Base-by-base conservation (phyloP, 2,888 invertebrate species). In the Chloroclystis v-ata region DNA sequence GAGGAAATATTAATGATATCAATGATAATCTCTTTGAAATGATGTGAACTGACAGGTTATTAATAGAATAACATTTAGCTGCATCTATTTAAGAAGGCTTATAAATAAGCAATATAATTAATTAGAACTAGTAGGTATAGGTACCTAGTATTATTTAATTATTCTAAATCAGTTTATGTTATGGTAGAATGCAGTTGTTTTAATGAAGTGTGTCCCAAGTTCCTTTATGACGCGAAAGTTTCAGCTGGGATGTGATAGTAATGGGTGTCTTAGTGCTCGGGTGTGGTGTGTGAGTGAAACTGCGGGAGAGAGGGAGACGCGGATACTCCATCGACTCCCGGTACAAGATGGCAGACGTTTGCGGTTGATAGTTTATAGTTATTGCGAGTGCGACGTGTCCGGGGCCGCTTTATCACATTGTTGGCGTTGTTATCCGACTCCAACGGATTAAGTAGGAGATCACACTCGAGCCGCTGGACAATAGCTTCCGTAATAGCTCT, bases 291-390 rank as follows among this genome's bases (percentile, higher is more conserved):
- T 43, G 63, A 78, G 74, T 75, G 76, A 74, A 76, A 76, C 51
- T 55, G 61, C 44, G 60, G 67, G 76, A 67, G 70, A 63, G 78
- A 81, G 78, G 66, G 78, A 80, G 82, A 82, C 73, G 78, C 61
- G 68, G 75, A 73, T 78, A 76, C 78, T 81, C 78, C 83, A 84
- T 80, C 83, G 80, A 77, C 71, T 83, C 68, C 72, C 60, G 67
- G 71, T 82, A 79, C 84, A 86, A 86, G 86, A 87, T 84, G 84
- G 86, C 82, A 86, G 85, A 82, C 83, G 76, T 83, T 86, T 82
- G 86, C 76, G 86, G 86, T 80, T 83, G 85, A 85, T 86, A 86
- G 86, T 87, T 86, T 86, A 86, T 87, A 84, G 86, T 86, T 86
- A 87, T 86, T 86, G 82, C 69, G 77, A 78, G 78, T 74, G 78